Conservation (phyloP, 1,140 invertebrate species). For the Himalopsyche phryganea region DNA sequence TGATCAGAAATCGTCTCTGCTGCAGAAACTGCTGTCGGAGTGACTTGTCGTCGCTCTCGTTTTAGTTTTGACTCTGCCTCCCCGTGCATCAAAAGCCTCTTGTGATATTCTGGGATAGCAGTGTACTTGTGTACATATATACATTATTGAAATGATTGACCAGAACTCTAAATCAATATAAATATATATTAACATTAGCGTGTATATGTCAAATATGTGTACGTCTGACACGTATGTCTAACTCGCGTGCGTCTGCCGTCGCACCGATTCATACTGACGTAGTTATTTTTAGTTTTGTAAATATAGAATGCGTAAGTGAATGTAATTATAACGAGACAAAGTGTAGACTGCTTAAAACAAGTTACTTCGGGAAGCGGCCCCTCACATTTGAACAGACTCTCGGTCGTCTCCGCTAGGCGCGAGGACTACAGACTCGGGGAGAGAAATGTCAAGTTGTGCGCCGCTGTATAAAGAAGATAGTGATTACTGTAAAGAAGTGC, state of each 20-base stretch:
- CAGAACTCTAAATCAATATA: conserved; percentile 17
- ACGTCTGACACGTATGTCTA: background rate
- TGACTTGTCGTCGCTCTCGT: conserved; percentile 45
- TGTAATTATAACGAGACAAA: conserved; percentile 1
- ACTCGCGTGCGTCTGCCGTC: background rate
- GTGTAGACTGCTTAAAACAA: background rate
- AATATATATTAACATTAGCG: background rate
- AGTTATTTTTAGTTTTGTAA: conserved; percentile 3
- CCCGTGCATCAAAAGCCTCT: conserved; percentile 29
- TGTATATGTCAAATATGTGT: background rate
- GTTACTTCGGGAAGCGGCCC: background rate
- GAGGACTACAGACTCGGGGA: too few relatives aligned
- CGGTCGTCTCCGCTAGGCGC: too few relatives aligned
- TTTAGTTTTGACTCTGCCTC: conserved; percentile 5
- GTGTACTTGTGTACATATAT: conserved; percentile 26
- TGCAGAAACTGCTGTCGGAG: conserved; percentile 75
- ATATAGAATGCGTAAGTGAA: background rate
- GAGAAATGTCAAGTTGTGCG: background rate
- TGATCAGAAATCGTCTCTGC: conserved; percentile 69
- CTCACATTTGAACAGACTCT: background rate
- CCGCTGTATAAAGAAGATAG: too few relatives aligned
- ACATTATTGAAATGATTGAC: conserved; percentile 28
- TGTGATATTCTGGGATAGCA: conserved; percentile 37
- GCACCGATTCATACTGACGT: background rate
- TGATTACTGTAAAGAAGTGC: too few relatives aligned